These are phyloP conservation scores for Euleptes europaea DNA, from an alignment of 2,113 vertebrate genomes.

Conservation along the genomic window DNA sequence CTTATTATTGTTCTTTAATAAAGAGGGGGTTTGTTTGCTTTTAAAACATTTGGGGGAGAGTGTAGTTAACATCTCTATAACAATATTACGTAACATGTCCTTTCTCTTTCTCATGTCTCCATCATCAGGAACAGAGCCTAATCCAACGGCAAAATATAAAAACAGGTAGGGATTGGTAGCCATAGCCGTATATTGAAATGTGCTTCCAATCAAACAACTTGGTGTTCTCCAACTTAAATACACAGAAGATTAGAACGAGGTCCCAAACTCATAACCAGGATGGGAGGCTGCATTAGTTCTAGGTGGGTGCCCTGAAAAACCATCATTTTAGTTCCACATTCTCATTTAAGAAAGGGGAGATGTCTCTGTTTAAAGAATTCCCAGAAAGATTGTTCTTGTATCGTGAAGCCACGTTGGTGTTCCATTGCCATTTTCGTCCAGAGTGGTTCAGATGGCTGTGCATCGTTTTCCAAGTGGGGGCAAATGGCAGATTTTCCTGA, in stretches of 20 bases:
- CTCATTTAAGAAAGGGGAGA: too few relatives aligned
- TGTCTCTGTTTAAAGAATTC: too few relatives aligned
- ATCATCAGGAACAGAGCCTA: conserved; percentile 63
- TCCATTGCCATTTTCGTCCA: too few relatives aligned
- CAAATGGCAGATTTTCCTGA: too few relatives aligned
- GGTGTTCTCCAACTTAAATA: background rate
- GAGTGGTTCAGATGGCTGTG: too few relatives aligned
- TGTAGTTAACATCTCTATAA: background rate
- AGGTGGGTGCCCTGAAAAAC: too few relatives aligned
- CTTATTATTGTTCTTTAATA: background rate
- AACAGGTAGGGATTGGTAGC: conserved; percentile 64
- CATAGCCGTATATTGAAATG: conserved; percentile 53
- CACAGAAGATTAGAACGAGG: too few relatives aligned
- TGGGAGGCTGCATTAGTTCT: background rate
- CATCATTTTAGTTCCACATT: too few relatives aligned
- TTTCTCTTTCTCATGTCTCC: conserved; percentile 3
- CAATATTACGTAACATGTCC: background rate
- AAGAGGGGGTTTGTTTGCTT: background rate
- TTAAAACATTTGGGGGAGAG: background rate
- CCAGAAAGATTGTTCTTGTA: too few relatives aligned
- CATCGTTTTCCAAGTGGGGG: too few relatives aligned
- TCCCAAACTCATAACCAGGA: background rate
- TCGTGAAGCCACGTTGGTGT: too few relatives aligned
- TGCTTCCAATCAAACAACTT: conserved; percentile 34
- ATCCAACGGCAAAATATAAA: conserved; percentile 63